Base-by-base conservation (phyloP, 23 tunicate species). In the Halocynthia roretzi region DNA sequence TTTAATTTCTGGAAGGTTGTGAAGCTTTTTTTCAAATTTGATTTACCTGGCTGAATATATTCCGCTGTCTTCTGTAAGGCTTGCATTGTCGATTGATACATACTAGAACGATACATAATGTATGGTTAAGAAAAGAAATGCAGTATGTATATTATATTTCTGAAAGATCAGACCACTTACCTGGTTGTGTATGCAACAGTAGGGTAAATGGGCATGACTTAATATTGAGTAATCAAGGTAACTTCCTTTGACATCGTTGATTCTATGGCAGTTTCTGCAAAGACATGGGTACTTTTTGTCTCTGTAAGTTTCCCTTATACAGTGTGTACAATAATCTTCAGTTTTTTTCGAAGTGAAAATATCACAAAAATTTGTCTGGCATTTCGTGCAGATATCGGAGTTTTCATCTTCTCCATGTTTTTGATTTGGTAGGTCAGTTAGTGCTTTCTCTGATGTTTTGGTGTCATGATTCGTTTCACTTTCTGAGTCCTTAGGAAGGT, bases 131-230 rank as follows among this genome's bases (percentile, higher is more conserved):
- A 31, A 31, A 31, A 0, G 44, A 31, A 31, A 31, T 31, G 44
- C 44, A 31, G 44, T 4, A 31, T 31, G 44, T 31, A 31, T 31
- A 58, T 14, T 58, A 4, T 2, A 14, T n/a, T 14, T 0, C 63
- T 58, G n/a, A n/a, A 15, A 14, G n/a, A n/a, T 58, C 15, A 58
- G 63, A 58, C n/a, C 15, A 58, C 76, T 71, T 11, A 71, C 76
- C 76, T 49, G 76, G 10, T 53, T 50, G 22, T 74, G 68, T 0
- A 54, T 12, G 22, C 56, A 20, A 64, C 78, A 74, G 14, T 12
- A 54, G 12, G 78, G 40, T 10, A 74, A 74, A 54, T 56, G 78
- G 22, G 56, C 23, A 10, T 74, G 78, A 19, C 78, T 64, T 31
- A 31, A 0, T 31, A 31, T 31, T 31, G 44, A 31, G 44, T 31